Percentiles rank a stretch among this genome's conserved stretches.
Conservation (phyloP, 2,113 vertebrate species). For the Stictonetta naevosa region DNA sequence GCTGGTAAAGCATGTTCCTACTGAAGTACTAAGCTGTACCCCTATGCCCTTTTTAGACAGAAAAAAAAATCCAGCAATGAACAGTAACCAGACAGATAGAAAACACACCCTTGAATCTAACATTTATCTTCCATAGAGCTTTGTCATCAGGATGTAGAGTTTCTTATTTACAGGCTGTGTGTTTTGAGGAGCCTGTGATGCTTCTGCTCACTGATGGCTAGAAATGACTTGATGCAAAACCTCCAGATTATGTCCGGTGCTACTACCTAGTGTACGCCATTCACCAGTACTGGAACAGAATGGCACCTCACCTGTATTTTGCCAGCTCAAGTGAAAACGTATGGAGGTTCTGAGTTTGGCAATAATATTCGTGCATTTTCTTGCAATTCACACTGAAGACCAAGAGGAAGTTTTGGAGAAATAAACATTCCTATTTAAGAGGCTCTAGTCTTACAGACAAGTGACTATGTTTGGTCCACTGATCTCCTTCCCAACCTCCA, state of each 20-base stretch:
- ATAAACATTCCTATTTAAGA: neutral
- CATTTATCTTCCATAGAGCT: neutral
- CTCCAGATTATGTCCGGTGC: neutral
- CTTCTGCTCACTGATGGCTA: neutral
- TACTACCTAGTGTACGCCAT: neutral
- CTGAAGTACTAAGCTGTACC: neutral
- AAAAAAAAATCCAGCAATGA: neutral
- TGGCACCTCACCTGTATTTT: neutral
- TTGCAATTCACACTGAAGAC: neutral
- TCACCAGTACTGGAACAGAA: neutral
- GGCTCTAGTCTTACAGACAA: neutral
- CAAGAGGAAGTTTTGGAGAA: neutral
- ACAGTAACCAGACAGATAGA: neutral
- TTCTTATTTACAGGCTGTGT: neutral
- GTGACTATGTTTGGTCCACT: neutral
- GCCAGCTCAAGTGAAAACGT: neutral
- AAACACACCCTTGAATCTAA: neutral
- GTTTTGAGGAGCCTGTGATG: neutral
- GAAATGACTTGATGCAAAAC: neutral
- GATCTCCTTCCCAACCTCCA: neutral
- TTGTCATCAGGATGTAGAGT: neutral
- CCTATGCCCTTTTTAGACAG: neutral
- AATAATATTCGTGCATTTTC: neutral
- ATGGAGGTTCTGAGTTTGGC: neutral
- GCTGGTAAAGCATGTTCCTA: neutral